Evolutionary conservation across 2,113 vertebrate species (phyloP), one percentile per base, ranked within the genome.

Genomic region (Chloropsis cyanopogon): DNA sequence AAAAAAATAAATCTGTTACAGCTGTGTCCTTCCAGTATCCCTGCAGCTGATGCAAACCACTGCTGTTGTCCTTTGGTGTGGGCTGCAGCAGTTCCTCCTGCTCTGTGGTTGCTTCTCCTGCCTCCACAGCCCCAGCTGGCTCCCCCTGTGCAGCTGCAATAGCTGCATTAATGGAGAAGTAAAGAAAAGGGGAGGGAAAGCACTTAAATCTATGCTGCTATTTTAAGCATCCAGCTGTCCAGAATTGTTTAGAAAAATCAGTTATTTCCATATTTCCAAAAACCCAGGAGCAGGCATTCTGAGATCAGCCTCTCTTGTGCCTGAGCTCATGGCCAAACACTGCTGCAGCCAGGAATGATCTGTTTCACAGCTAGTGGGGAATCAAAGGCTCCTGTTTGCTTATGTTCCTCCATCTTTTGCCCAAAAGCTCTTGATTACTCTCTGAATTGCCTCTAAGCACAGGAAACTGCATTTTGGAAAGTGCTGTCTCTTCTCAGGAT

Each of bases 121-220:
- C 63, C 39, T 39, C 65, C 23, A 1, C 1, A 2, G n/a, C 25
- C 56, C 29, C 1, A 4, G 5, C 10, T 81, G 20, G 6, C 16
- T 75, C 26, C 49, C 35, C 10, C 4, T 25, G 22, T 39, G 61
- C 59, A 31, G 22, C 26, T 31, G 14, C 54, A 78, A 11, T 16
- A 65, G 50, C 60, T 80, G 39, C 19, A 6, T 39, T 77, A 65
- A 26, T 50, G 54, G 76, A 69, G 64, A 70, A 73, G 46, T 29
- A 65, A 41, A 80, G 47, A n/a, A 41, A 37, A 64, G 18, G 49
- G 49, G 49, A 57, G 41, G 52, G 56, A 19, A 88, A 73, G 22
- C 37, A 37, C 13, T 28, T 65, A 21, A 25, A 37, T 92, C 65
- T 60, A 0, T 0, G 2, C 33, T 71, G 31, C 57, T 87, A 7